Evolutionary conservation across 2,797 vertebrate species (phyloP).

Genomic region (Chaunax sp.): DNA sequence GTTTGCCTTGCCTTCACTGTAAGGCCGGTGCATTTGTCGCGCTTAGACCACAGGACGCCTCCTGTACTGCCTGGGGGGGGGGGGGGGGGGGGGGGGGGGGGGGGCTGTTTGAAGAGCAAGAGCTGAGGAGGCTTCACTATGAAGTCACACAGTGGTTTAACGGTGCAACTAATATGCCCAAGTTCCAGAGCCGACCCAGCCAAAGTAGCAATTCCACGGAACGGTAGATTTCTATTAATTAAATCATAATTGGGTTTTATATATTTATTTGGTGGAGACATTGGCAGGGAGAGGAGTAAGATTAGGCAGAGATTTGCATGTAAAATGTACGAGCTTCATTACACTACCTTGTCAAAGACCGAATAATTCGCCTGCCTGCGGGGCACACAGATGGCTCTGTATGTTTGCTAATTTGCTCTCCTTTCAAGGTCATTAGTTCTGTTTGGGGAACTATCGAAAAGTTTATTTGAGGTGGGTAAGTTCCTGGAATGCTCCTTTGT

Average conservation of each 20-base stretch:
- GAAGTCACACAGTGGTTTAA: slow-evolving; percentile 75
- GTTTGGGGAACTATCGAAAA: slow-evolving; percentile 86
- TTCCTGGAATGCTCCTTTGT: slow-evolving; percentile 74
- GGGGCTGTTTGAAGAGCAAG: slow-evolving; percentile 77
- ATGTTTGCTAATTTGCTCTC: slow-evolving; percentile 88
- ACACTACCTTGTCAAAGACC: slow-evolving; percentile 87
- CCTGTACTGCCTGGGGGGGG: slow-evolving; percentile 68
- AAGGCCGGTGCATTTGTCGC: slow-evolving; percentile 72
- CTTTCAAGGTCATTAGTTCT: slow-evolving; percentile 89
- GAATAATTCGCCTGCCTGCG: slow-evolving; percentile 85
- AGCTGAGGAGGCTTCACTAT: slow-evolving; percentile 77
- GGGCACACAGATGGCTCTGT: slow-evolving; percentile 89
- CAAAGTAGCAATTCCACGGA: slow-evolving; percentile 82
- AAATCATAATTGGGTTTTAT: slow-evolving; percentile 89
- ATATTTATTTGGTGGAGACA: slow-evolving; percentile 87
- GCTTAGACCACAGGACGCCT: slow-evolving; percentile 78
- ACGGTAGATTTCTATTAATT: slow-evolving; percentile 87
- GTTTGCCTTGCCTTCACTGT: slow-evolving; percentile 63
- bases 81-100: slow-evolving; percentile 42
- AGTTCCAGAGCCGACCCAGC: slow-evolving; percentile 72
- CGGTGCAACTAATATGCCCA: slow-evolving; percentile 77
- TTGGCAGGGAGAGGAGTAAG: slow-evolving; percentile 83
- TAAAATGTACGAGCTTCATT: slow-evolving; percentile 88
- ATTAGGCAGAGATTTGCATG: slow-evolving; percentile 88
- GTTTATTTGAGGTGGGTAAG: slow-evolving; percentile 84